These are phyloP conservation scores for Morone saxatilis DNA, from an alignment of 2,113 vertebrate genomes.

Conservation along the genomic window DNA sequence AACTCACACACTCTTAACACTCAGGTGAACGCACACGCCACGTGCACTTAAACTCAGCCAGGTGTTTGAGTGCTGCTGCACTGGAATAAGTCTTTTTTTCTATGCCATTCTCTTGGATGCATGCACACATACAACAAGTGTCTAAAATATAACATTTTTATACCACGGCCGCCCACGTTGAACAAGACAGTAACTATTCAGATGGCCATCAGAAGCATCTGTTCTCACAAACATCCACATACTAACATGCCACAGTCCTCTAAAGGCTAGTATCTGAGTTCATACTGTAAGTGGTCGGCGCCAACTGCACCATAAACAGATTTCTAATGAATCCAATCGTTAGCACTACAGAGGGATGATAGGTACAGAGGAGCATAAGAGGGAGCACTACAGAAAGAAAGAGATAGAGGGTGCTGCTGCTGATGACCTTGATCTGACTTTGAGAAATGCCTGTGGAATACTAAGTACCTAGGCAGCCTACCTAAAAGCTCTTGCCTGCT, in stretches of 20 bases:
- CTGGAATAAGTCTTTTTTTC: background rate
- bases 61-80: slow-evolving; percentile 8
- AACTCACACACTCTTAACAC: background rate
- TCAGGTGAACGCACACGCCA: background rate
- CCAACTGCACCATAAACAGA: slow-evolving; percentile 56
- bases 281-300: slow-evolving; percentile 26
- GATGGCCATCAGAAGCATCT: slow-evolving; percentile 9
- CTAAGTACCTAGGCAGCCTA: slow-evolving; percentile 66
- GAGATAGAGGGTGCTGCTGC: slow-evolving; percentile 63
- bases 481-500: slow-evolving; percentile 64
- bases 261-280: slow-evolving; percentile 25
- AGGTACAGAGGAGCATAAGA: slow-evolving; percentile 52
- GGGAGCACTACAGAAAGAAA: slow-evolving; percentile 45
- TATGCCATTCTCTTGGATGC: background rate
- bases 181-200: background rate
- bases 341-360: slow-evolving; percentile 49
- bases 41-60: background rate
- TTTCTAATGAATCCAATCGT: slow-evolving; percentile 57
- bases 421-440: slow-evolving; percentile 80
- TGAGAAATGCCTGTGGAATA: slow-evolving; percentile 81
- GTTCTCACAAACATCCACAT: slow-evolving; percentile 42
- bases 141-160: background rate
- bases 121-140: background rate
- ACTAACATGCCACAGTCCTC: slow-evolving; percentile 20
- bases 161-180: background rate